Conservation (phyloP, 2,888 invertebrate genomes). For the Drosophila anceps region DNA sequence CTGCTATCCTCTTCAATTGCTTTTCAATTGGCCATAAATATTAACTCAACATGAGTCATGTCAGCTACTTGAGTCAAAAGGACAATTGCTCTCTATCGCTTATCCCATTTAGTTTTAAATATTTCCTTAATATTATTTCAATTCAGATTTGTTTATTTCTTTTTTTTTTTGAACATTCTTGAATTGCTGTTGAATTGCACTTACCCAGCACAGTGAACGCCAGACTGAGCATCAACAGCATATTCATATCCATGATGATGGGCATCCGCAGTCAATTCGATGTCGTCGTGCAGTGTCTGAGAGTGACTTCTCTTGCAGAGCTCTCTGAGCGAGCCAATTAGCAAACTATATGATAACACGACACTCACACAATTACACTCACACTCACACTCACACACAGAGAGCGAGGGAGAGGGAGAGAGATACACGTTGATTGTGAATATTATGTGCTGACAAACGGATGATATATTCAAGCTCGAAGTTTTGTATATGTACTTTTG, state of each 20-base stretch:
- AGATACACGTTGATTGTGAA: slow-evolving; percentile 19
- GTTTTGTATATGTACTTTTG: slow-evolving; percentile 1
- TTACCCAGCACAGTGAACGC: slow-evolving; percentile 52
- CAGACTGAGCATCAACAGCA: slow-evolving; percentile 39
- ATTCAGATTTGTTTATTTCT: neutral
- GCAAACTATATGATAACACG: slow-evolving; percentile 56
- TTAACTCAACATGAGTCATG: slow-evolving; percentile 2
- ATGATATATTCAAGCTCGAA: slow-evolving; percentile 39
- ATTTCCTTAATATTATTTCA: neutral
- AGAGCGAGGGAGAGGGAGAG: neutral
- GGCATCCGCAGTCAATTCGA: slow-evolving; percentile 29
- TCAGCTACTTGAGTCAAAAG: slow-evolving; percentile 5
- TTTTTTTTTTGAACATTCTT: neutral
- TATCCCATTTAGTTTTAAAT: slow-evolving; percentile 9
- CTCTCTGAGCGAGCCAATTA: slow-evolving; percentile 63
- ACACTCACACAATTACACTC: slow-evolving; percentile 38
- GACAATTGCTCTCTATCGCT: slow-evolving; percentile 11
- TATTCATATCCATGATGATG: slow-evolving; percentile 44
- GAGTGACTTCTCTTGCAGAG: neutral
- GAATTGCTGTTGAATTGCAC: slow-evolving; percentile 35
- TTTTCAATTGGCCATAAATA: slow-evolving; percentile 14
- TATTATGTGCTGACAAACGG: slow-evolving; percentile 30
- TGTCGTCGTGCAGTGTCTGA: slow-evolving; percentile 29
- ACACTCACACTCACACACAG: slow-evolving; percentile 25
- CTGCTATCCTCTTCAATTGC: neutral